These are phyloP conservation scores for Pygoscelis adeliae DNA, from an alignment of 2,113 vertebrate species.

Conservation along the genomic window DNA sequence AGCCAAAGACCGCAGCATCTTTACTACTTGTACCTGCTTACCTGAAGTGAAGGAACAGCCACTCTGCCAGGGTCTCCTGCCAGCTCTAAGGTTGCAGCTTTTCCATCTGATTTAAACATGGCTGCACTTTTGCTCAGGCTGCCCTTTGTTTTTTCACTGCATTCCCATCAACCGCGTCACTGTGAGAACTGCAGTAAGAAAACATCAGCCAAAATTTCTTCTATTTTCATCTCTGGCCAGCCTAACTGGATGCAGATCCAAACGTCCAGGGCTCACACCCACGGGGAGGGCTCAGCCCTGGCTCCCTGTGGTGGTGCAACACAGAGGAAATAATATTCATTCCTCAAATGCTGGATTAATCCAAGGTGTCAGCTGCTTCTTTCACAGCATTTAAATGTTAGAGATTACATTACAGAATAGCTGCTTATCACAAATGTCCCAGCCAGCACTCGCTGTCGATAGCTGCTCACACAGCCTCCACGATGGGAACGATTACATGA, in stretches of 20 bases:
- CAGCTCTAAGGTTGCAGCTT: not conserved
- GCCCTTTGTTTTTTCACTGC: not conserved
- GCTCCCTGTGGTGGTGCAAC: not conserved
- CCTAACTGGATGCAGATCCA: not conserved
- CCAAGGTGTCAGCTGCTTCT: not conserved
- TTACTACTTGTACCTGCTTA: rapidly evolving
- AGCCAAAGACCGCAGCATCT: rapidly evolving
- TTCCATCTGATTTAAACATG: rapidly evolving
- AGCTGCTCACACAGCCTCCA: not conserved
- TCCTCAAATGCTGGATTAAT: not conserved
- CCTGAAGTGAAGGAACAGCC: rapidly evolving
- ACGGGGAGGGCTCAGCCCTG: not conserved
- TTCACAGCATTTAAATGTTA: not conserved
- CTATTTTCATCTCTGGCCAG: not conserved
- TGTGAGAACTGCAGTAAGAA: not conserved
- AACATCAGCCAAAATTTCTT: not conserved
- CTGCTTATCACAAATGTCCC: not conserved
- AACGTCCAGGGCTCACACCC: rapidly evolving
- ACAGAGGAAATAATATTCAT: not conserved
- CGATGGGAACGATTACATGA: rapidly evolving
- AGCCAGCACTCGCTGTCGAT: rapidly evolving
- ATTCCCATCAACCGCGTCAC: not conserved
- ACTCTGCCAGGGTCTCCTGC: not conserved
- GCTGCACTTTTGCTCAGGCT: not conserved
- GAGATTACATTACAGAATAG: not conserved